Evolutionary conservation across 1,140 invertebrate species (phyloP).

Genomic region (Rhagoletis zephyria): DNA sequence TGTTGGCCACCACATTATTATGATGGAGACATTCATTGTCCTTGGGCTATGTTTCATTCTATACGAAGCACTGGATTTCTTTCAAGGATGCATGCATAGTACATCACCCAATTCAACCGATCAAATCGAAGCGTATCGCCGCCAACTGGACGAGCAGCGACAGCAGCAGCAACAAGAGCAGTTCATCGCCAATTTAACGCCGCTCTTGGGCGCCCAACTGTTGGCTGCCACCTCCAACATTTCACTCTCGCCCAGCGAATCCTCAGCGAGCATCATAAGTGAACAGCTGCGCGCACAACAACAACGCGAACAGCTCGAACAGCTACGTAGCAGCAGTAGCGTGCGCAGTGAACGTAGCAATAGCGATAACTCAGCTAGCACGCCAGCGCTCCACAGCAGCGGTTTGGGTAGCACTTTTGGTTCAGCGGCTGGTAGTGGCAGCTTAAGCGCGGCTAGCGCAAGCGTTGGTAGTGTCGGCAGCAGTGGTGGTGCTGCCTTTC

Average conservation of each 20-base stretch:
- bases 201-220: conserved; percentile 68
- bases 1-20: conserved; percentile 70
- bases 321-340: conserved; percentile 45
- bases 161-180: conserved; percentile 72
- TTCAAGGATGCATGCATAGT: conserved; percentile 73
- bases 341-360: neutral
- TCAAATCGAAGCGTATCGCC: conserved; percentile 71
- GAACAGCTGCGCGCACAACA: conserved; percentile 64
- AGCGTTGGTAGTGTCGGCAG: neutral
- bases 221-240: conserved; percentile 63
- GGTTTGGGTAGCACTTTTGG: conserved; percentile 45
- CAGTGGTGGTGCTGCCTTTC: conserved; percentile 43
- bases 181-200: conserved; percentile 69
- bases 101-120: conserved; percentile 66
- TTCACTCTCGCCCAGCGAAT: conserved; percentile 55
- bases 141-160: conserved; percentile 71
- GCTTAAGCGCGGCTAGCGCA: conserved; percentile 44
- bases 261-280: conserved; percentile 62
- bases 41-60: conserved; percentile 73
- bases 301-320: conserved; percentile 62
- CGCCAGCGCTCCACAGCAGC: conserved; percentile 60
- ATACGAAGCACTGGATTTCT: conserved; percentile 74
- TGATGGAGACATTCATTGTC: conserved; percentile 74
- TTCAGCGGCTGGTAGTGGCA: neutral
- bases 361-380: conserved; percentile 63